Base-by-base conservation (phyloP, 1,140 invertebrate species). In the Tachypleus tridentatus region DNA sequence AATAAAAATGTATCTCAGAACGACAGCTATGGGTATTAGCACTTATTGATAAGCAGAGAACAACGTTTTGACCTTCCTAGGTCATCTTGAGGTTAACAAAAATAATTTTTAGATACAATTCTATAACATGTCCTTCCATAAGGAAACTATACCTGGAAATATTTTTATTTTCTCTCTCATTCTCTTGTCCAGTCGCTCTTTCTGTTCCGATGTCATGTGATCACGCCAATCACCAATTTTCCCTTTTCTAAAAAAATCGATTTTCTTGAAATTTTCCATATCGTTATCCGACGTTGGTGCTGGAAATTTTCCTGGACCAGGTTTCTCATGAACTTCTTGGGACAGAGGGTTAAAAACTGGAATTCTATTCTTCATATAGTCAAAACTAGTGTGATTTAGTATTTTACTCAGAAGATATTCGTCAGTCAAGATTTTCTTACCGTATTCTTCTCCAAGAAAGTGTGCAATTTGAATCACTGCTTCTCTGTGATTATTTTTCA, bases 401-500 rank as follows among this genome's bases (percentile, higher is more conserved):
- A 29, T 29, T 29, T 29, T 29, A 29, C 29, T 29, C 29, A 29
- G 29, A 29, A 29, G 29, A 29, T 47, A 4, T 5, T 57, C 48
- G 54, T 60, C 51, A 9, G 9, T 56, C 51, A n/a, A n/a, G 7
- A 58, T 3, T 3, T 3, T 11, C 5, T 58, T 58, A 7, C 48
- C 11, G 48, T 58, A 60, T 48, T 60, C 59, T 50, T 58, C 51
- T 4, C 73, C 76, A 57, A 82, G 66, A 67, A 82, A 82, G 3
- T 68, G 8, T 9, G 64, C 58, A 57, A 68, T 65, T 54, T 51
- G 11, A 10, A 53, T n/a, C 3, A 68, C 10, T 11, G 48, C 58
- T 10, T 66, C 58, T 52, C 63, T 8, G 29, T 29, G 29, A 29
- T 29, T 29, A 29, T 29, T 29, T 29, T 29, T 29, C 29, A 29